Evolutionary conservation across 2,797 vertebrate genomes (phyloP).

Genomic region (Sternotherus odoratus): DNA sequence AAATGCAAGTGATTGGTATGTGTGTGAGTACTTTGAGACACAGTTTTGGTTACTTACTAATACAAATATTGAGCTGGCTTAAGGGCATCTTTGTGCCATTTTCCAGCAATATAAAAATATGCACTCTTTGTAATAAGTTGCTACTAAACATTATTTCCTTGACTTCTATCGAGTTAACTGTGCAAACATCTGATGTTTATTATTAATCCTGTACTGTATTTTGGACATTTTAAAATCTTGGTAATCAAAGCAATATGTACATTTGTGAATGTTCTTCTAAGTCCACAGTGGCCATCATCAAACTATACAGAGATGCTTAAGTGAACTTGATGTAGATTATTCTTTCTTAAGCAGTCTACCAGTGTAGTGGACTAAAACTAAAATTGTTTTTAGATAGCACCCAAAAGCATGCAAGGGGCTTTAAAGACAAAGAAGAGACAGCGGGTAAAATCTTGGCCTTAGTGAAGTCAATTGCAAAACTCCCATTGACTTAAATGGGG

Average conservation of each 20-base stretch:
- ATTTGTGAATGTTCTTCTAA: conserved; percentile 50
- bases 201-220: conserved; percentile 40
- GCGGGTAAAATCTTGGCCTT: conserved; percentile 21
- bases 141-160: conserved; percentile 62
- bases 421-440: background rate
- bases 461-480: background rate
- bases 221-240: conserved; percentile 25
- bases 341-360: conserved; percentile 26
- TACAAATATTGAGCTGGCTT: conserved; percentile 63
- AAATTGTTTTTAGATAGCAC: conserved; percentile 53
- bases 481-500: background rate
- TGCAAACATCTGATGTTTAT: conserved; percentile 65
- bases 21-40: conserved; percentile 50
- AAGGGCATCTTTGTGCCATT: conserved; percentile 64
- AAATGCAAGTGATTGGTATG: conserved; percentile 69
- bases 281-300: conserved; percentile 53
- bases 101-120: conserved; percentile 68
- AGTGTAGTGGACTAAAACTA: background rate
- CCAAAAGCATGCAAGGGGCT: conserved; percentile 12
- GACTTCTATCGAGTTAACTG: conserved; percentile 52
- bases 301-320: conserved; percentile 20
- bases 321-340: conserved; percentile 4
- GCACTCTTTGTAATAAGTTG: conserved; percentile 57
- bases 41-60: conserved; percentile 73
- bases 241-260: conserved; percentile 47